Percentiles rank a stretch among this genome's conserved stretches.
Conservation (phyloP, 1,140 invertebrate species). For the Drosophila bifasciata region DNA sequence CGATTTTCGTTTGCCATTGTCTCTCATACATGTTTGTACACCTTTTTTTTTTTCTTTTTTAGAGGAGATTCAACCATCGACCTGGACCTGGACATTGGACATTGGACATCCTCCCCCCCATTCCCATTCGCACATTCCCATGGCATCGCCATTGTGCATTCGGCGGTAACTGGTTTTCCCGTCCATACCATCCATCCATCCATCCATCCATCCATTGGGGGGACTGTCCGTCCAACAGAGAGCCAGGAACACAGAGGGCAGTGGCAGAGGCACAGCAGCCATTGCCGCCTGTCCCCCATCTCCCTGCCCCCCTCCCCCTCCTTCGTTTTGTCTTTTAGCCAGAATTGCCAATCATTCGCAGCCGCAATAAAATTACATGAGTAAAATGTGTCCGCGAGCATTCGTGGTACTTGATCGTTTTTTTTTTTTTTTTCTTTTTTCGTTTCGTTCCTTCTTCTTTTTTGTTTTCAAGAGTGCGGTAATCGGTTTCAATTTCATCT, state of each 20-base stretch:
- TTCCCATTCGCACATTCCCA: constrained; percentile 32
- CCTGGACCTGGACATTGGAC: constrained; percentile 10
- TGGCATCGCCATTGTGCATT: constrained; percentile 58
- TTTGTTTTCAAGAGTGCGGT: constrained; percentile 75
- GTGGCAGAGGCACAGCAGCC: background rate
- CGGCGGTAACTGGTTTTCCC: constrained; percentile 66
- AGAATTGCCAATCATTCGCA: constrained; percentile 80
- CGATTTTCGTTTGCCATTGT: constrained; percentile 61
- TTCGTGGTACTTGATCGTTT: constrained; percentile 79
- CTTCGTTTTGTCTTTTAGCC: constrained; percentile 75
- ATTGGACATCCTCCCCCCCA: background rate
- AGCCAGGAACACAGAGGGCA: no score
- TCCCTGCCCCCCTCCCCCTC: constrained; percentile 20
- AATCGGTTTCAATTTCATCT: constrained; percentile 83
- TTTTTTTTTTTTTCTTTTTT: constrained; percentile 16
- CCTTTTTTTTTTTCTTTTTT: constrained; percentile 32
- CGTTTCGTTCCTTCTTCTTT: no score
- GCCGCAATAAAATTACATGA: constrained; percentile 81
- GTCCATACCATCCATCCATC: constrained; percentile 21
- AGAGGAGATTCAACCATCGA: constrained; percentile 46
- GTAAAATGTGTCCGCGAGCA: constrained; percentile 82
- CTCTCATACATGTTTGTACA: constrained; percentile 25
- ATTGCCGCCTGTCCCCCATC: constrained; percentile 26
- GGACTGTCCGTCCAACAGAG: no score
- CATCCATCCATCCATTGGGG: constrained; percentile 29